phyloP scores from a whole-genome alignment of 2,797 vertebrate genomes.

The Chloroceryle inda region DNA sequence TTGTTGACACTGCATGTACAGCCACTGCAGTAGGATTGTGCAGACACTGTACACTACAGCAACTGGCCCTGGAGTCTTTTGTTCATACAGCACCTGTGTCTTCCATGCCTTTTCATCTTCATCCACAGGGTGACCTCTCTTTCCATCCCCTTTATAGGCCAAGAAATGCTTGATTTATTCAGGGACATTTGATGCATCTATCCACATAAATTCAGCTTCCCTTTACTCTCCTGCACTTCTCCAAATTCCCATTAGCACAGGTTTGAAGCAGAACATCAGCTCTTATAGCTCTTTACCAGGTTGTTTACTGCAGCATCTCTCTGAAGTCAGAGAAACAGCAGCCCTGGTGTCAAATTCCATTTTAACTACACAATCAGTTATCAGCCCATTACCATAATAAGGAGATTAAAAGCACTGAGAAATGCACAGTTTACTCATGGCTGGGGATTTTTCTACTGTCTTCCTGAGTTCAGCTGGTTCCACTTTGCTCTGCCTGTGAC shows the following conservation, averaged over 20 bases:
- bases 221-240: slow-evolving; percentile 24
- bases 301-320: slow-evolving; percentile 62
- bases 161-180: slow-evolving; percentile 28
- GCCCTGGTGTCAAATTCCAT: slow-evolving; percentile 54
- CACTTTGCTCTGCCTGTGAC: not conserved
- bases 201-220: not conserved
- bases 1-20: accelerated
- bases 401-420: slow-evolving; percentile 53
- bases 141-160: not conserved
- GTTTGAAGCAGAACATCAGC: slow-evolving; percentile 50
- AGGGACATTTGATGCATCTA: not conserved
- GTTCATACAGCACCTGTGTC: not conserved
- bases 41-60: not conserved
- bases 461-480: not conserved
- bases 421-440: not conserved
- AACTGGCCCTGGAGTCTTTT: not conserved
- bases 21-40: not conserved
- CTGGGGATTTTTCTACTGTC: slow-evolving; percentile 7
- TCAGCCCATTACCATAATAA: slow-evolving; percentile 66
- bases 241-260: slow-evolving; percentile 33
- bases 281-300: slow-evolving; percentile 39
- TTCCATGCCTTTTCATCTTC: not conserved
- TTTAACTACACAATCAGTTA: slow-evolving; percentile 70
- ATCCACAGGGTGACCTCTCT: not conserved
- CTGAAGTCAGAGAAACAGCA: slow-evolving; percentile 57